Conservation (phyloP, 2,113 vertebrate genomes). For the Plecotus auritus region DNA sequence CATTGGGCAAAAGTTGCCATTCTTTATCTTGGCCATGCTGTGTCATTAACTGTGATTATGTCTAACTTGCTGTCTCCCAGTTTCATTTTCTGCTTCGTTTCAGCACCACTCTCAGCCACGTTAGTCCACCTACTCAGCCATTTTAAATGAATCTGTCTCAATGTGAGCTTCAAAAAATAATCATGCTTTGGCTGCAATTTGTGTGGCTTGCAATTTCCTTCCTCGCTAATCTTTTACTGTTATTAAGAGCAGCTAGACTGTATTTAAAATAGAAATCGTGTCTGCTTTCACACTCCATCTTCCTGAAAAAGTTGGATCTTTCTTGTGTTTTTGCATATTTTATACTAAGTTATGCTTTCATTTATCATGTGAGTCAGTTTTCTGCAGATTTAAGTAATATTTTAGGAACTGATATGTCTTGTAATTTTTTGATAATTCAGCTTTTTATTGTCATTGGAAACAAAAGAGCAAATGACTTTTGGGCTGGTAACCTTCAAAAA, state of each 20-base stretch:
- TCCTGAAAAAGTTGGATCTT: neutral
- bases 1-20: neutral
- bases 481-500: conserved; percentile 90
- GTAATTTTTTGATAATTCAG: conserved; percentile 72
- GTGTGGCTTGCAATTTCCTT: neutral
- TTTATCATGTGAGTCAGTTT: neutral
- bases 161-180: neutral
- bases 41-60: neutral
- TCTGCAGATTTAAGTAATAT: neutral
- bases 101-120: neutral
- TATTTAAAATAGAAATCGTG: neutral
- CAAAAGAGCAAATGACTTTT: conserved; percentile 93
- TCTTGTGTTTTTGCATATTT: neutral
- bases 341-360: neutral
- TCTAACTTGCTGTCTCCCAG: neutral
- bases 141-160: neutral
- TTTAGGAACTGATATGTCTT: neutral
- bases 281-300: neutral
- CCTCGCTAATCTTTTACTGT: neutral
- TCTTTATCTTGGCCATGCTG: neutral
- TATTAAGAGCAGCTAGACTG: neutral
- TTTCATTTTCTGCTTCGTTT: neutral
- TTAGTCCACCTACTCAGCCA: neutral
- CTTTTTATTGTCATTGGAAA: conserved; percentile 95
- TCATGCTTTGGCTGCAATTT: neutral